Evolutionary conservation across 2,797 vertebrate genomes (phyloP).

Genomic region (Calcarius lapponicus): DNA sequence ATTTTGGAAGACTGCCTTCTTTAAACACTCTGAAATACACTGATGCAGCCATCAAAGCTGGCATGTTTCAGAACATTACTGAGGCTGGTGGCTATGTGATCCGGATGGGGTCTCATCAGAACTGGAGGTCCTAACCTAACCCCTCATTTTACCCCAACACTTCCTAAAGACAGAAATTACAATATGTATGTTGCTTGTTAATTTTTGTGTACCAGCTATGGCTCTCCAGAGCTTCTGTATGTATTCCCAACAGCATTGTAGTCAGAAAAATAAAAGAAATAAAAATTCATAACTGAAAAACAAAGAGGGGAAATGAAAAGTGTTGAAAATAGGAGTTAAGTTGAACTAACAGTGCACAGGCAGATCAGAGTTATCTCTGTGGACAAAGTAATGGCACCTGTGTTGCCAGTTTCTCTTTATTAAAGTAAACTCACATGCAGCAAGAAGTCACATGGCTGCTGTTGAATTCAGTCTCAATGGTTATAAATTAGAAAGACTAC

Average conservation of each 20-base stretch:
- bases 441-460: background rate
- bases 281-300: background rate
- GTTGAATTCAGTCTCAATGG: background rate
- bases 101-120: background rate
- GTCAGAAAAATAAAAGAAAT: background rate
- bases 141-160: background rate
- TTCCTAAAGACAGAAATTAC: background rate
- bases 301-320: background rate
- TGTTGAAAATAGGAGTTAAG: background rate
- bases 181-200: background rate
- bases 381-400: background rate
- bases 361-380: background rate
- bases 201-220: background rate
- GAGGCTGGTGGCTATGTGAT: background rate
- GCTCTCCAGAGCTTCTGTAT: background rate
- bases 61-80: background rate
- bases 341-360: background rate
- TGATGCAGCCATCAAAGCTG: background rate
- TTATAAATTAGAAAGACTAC: background rate
- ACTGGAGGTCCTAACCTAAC: background rate
- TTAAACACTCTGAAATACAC: background rate
- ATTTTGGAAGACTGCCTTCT: background rate
- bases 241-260: background rate
- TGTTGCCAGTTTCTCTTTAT: background rate
- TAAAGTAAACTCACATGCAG: background rate